Evolutionary conservation across 2,797 vertebrate genomes (phyloP).

Genomic region (Rhadinocentrus ornatus): DNA sequence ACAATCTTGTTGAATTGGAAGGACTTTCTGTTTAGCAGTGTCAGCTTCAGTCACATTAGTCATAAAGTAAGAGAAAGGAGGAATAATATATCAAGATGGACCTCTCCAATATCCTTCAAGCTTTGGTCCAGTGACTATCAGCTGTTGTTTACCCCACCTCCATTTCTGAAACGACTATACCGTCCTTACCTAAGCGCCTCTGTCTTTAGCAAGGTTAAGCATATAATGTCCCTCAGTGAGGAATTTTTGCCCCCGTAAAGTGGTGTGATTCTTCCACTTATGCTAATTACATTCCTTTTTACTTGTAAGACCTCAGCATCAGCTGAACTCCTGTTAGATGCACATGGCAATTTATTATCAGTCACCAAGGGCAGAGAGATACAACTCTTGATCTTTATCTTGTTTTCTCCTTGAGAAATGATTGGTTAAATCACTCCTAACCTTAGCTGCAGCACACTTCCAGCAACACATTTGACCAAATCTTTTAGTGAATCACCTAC

Average conservation of each 20-base stretch:
- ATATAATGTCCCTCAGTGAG: constrained; percentile 15
- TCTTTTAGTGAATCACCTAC: constrained; percentile 46
- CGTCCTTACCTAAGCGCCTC: constrained; percentile 1
- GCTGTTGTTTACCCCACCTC: background rate
- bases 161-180: background rate
- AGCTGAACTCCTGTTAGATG: constrained; percentile 31
- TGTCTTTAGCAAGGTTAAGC: constrained; percentile 1
- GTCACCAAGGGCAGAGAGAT: constrained; percentile 38
- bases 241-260: background rate
- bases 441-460: constrained; percentile 28
- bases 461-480: constrained; percentile 36
- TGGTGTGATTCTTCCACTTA: constrained; percentile 1
- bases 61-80: background rate
- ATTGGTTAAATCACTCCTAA: constrained; percentile 38
- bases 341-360: constrained; percentile 37
- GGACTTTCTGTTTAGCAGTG: constrained; percentile 40
- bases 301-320: constrained; percentile 36
- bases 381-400: constrained; percentile 24
- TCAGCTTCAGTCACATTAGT: constrained; percentile 13
- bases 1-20: constrained; percentile 31
- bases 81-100: background rate
- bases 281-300: constrained; percentile 33
- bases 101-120: background rate
- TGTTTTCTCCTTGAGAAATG: constrained; percentile 31
- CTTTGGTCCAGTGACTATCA: background rate